These are phyloP conservation scores for Marmota flaviventris DNA, from an alignment of 2,113 vertebrate genomes.

Conservation along the genomic window DNA sequence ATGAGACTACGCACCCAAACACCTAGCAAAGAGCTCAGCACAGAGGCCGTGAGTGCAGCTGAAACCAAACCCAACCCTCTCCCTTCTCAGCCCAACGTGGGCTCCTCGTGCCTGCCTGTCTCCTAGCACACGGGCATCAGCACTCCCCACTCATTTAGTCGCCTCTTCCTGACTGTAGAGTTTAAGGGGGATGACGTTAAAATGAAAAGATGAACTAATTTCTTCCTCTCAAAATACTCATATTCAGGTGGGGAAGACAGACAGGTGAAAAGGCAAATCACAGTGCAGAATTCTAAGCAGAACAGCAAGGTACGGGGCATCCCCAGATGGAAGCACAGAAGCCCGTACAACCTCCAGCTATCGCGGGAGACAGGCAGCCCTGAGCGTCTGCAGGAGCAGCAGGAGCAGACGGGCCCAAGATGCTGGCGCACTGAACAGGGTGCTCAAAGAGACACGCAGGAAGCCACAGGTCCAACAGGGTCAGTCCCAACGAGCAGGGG, in stretches of 20 bases:
- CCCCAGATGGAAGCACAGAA: neutral
- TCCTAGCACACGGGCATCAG: neutral
- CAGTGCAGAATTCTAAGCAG: neutral
- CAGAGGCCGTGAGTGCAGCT: neutral
- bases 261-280: neutral
- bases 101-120: neutral
- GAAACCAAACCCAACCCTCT: neutral
- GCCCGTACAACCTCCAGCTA: too few relatives aligned
- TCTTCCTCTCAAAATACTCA: neutral
- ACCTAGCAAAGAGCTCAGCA: neutral
- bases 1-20: neutral
- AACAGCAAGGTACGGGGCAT: neutral
- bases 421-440: neutral
- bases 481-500: too few relatives aligned
- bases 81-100: neutral
- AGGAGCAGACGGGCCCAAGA: neutral
- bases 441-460: rapidly evolving
- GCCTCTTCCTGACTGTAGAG: neutral
- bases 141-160: neutral
- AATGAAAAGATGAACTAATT: neutral
- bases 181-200: neutral
- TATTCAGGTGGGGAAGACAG: neutral
- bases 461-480: neutral
- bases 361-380: neutral
- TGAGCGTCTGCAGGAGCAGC: neutral